Evolutionary conservation across 64 coral and sea anemone genomes (phyloP).

Genomic region (Cladopsammia gracilis): DNA sequence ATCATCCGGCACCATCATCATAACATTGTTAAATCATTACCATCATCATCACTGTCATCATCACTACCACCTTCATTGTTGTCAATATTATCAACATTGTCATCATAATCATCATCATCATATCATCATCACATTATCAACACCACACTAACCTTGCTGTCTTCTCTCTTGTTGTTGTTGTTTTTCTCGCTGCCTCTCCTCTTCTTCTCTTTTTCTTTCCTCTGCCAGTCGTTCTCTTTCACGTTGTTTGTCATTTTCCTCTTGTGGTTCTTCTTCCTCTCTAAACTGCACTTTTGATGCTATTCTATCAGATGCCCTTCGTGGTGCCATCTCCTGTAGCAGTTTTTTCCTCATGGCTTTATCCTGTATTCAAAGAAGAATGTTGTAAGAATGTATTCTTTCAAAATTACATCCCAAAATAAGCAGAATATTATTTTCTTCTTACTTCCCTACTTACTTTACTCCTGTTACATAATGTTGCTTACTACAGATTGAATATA

Average conservation of each 20-base stretch:
- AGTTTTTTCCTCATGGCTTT: conserved; percentile 93
- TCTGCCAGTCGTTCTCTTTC: conserved; percentile 93
- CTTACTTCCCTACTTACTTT: too few relatives aligned
- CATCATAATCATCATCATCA: too few relatives aligned
- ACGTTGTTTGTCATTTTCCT: conserved; percentile 43
- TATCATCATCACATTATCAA: background rate
- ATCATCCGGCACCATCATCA: too few relatives aligned
- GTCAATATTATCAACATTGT: too few relatives aligned
- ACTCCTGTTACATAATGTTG: too few relatives aligned
- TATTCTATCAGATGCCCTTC: conserved; percentile 93
- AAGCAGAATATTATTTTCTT: too few relatives aligned
- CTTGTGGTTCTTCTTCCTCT: conserved; percentile 83
- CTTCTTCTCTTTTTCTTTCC: conserved; percentile 90
- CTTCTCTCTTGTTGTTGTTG: conserved; percentile 85
- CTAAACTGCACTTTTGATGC: conserved; percentile 83
- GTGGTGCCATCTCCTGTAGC: conserved; percentile 87
- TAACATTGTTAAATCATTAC: too few relatives aligned
- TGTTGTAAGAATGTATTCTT: background rate
- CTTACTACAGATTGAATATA: too few relatives aligned
- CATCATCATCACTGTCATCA: too few relatives aligned
- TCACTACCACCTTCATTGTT: too few relatives aligned
- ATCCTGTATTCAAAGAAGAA: conserved; percentile 36
- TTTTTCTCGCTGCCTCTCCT: conserved; percentile 90
- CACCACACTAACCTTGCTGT: conserved; percentile 74
- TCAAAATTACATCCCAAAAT: too few relatives aligned